Evolutionary conservation across 37 sponge, comb jelly and placozoan species (phyloP).

Genomic region (Cliona cf. orientalis): DNA sequence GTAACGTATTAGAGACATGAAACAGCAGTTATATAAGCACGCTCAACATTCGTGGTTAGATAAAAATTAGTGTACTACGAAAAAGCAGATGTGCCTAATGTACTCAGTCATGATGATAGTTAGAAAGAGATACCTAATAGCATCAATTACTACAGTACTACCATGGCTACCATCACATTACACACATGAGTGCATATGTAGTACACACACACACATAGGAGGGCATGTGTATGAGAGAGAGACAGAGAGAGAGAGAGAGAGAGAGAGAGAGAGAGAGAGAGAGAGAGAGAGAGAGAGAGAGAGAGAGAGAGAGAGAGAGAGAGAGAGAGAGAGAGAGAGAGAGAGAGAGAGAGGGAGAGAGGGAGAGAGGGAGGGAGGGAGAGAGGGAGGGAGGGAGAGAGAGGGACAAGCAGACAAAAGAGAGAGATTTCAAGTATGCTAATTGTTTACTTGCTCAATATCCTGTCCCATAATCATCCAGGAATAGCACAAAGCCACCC

Average conservation of each 20-base stretch:
- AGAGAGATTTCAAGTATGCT: background rate
- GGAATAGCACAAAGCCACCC: background rate
- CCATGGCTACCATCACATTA: too few species aligned
- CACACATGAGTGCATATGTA: too few species aligned
- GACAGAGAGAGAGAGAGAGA: background rate
- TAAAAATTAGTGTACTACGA: too few species aligned
- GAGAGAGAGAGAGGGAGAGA: constrained; percentile 8
- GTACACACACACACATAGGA: too few species aligned
- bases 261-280: background rate
- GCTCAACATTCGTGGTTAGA: too few species aligned
- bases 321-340: background rate
- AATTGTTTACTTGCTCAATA: background rate
- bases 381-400: background rate
- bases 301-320: background rate
- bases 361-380: background rate
- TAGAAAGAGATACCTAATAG: too few species aligned
- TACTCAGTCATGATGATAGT: too few species aligned
- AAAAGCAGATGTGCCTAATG: too few species aligned
- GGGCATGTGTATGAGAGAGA: background rate
- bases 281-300: background rate
- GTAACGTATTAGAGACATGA: too few species aligned
- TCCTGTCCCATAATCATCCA: background rate
- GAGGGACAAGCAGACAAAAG: too few species aligned
- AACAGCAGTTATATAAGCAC: too few species aligned
- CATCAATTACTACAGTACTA: too few species aligned